Evolutionary conservation across 2,888 invertebrate genomes (phyloP).

Genomic region (Dicycla oo): DNA sequence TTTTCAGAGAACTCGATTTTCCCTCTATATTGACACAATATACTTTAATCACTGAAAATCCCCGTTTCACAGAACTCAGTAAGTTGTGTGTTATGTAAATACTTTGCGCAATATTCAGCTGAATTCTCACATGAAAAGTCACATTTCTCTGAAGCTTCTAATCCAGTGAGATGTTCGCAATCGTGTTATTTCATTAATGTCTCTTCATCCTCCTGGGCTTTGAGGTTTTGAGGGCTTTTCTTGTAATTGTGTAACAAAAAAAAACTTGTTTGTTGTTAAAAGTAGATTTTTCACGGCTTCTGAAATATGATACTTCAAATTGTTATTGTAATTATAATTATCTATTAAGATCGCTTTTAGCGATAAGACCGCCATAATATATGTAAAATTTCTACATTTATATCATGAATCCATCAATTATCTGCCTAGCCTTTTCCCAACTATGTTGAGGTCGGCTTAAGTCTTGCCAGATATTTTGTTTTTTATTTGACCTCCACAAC

Average conservation of each 20-base stretch:
- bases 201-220: slow-evolving; percentile 25
- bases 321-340: too few relatives aligned
- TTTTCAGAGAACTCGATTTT: neutral
- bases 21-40: neutral
- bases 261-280: neutral
- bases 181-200: slow-evolving; percentile 39
- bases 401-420: too few relatives aligned
- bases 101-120: slow-evolving; percentile 16
- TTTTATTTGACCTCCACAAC: too few relatives aligned
- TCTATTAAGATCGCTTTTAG: too few relatives aligned
- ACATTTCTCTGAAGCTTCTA: slow-evolving; percentile 37
- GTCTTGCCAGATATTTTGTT: too few relatives aligned
- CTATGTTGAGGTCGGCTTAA: too few relatives aligned
- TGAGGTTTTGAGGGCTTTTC: slow-evolving; percentile 23
- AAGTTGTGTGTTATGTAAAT: slow-evolving; percentile 17
- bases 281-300: neutral
- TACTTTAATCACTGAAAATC: neutral
- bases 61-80: neutral
- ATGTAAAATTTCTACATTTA: too few relatives aligned
- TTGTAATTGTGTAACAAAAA: slow-evolving; percentile 15
- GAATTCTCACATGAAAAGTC: slow-evolving; percentile 35
- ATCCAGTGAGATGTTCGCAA: slow-evolving; percentile 28
- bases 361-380: too few relatives aligned
- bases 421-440: too few relatives aligned
- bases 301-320: too few relatives aligned